These are phyloP conservation scores for Arrhopalites spinosus DNA, from an alignment of 2,888 invertebrate species.

Conservation along the genomic window DNA sequence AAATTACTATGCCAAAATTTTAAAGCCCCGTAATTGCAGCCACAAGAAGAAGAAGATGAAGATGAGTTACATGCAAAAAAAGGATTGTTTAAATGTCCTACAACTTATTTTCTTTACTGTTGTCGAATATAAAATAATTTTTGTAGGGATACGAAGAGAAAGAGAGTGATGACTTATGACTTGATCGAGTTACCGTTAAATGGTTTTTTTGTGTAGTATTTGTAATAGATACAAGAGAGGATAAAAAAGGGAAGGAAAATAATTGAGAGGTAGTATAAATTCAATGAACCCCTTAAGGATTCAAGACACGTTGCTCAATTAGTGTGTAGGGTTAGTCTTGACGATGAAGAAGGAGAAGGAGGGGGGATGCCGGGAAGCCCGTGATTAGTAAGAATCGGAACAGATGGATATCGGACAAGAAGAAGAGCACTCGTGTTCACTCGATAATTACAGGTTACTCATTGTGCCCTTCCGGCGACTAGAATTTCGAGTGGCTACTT, in stretches of 20 bases:
- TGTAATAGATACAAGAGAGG: not conserved
- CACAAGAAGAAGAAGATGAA: too few species aligned
- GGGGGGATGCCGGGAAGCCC: slow-evolving; percentile 25
- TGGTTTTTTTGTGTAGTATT: too few species aligned
- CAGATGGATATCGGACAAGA: slow-evolving; percentile 48
- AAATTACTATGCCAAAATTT: too few species aligned
- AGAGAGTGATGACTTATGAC: not conserved
- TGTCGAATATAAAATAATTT: not conserved
- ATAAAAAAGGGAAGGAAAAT: slow-evolving; percentile 10
- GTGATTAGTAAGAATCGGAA: slow-evolving; percentile 32
- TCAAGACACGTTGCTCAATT: slow-evolving; percentile 41
- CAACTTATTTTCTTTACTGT: too few species aligned
- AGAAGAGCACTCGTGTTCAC: slow-evolving; percentile 40
- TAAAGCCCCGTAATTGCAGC: too few species aligned
- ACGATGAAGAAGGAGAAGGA: not conserved
- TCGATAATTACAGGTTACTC: slow-evolving; percentile 36
- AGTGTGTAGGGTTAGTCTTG: slow-evolving; percentile 17
- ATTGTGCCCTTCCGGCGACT: slow-evolving; percentile 27
- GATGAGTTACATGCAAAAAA: too few species aligned
- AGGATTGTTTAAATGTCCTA: too few species aligned
- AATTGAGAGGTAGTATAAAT: slow-evolving; percentile 35
- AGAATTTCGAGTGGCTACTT: slow-evolving; percentile 34
- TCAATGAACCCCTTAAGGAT: slow-evolving; percentile 36
- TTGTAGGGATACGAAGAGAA: not conserved
- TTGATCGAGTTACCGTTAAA: not conserved